phyloP scores from a whole-genome alignment of 2,797 vertebrate species.

The Synaphobranchus kaupii region DNA sequence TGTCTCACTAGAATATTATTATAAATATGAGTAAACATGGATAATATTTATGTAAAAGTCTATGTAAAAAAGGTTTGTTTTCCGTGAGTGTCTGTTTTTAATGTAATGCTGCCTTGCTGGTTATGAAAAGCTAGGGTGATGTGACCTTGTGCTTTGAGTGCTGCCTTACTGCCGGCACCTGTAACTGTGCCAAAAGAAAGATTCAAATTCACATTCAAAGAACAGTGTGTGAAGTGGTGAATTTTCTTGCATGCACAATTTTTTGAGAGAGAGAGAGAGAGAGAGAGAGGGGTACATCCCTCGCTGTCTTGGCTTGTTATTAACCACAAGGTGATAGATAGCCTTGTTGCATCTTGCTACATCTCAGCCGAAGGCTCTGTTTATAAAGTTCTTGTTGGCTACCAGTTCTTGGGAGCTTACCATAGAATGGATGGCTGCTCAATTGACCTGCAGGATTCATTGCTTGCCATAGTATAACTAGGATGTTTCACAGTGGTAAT shows the following conservation, averaged over 20 bases:
- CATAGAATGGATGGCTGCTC: conserved; percentile 8
- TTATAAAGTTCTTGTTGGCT: conserved; percentile 3
- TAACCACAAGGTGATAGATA: conserved; percentile 3
- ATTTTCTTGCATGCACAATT: neutral
- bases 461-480: conserved; percentile 21
- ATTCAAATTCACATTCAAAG: neutral
- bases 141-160: neutral
- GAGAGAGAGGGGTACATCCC: neutral
- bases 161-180: neutral
- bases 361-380: neutral
- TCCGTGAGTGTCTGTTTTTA: neutral
- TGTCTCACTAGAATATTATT: conserved; percentile 33
- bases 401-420: neutral
- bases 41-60: neutral
- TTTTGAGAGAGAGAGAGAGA: neutral
- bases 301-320: conserved; percentile 3
- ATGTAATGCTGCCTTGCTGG: neutral
- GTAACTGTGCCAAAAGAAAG: no score
- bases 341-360: no score
- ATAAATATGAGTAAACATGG: neutral
- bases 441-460: conserved; percentile 9
- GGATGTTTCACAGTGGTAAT: conserved; percentile 14
- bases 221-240: neutral
- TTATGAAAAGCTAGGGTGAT: neutral
- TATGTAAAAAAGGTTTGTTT: no score